Evolutionary conservation across 2,888 invertebrate species (phyloP).

Genomic region (Phanerotoma sp.): DNA sequence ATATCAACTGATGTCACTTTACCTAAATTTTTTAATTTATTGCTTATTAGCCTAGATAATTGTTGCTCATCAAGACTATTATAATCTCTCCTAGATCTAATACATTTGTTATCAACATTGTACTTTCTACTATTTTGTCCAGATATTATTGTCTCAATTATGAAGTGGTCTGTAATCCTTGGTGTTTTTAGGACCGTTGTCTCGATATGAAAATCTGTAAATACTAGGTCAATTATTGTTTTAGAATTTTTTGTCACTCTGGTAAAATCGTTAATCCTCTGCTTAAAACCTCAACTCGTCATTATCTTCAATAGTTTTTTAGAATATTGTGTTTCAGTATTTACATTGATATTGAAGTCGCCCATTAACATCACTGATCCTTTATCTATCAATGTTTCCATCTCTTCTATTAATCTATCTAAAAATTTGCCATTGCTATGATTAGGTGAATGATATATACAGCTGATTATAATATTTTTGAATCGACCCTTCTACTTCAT

Average conservation of each 20-base stretch:
- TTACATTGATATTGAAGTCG: constrained; percentile 4
- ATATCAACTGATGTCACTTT: background rate
- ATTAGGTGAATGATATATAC: constrained; percentile 13
- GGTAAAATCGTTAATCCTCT: constrained; percentile 5
- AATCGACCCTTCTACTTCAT: constrained; percentile 1
- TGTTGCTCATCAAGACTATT: constrained; percentile 1
- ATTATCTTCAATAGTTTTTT: constrained; percentile 5
- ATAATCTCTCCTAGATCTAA: constrained; percentile 1
- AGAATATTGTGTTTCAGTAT: background rate
- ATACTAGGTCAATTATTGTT: constrained; percentile 21
- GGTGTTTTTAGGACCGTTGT: constrained; percentile 9
- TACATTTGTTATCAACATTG: background rate
- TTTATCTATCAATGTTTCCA: constrained; percentile 3
- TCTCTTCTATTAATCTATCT: background rate
- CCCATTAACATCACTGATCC: constrained; percentile 4
- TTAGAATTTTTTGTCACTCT: constrained; percentile 15
- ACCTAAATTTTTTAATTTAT: background rate
- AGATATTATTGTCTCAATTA: constrained; percentile 5
- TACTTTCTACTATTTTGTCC: background rate
- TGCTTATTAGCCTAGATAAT: background rate
- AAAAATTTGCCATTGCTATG: constrained; percentile 15
- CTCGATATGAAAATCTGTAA: constrained; percentile 12
- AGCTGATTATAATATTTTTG: constrained; percentile 1
- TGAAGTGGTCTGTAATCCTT: constrained; percentile 20
- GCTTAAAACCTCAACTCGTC: constrained; percentile 11